A percentile compares a stretch with the other conserved stretches of the same genome.
These are phyloP conservation scores for Euproctis similis DNA, from an alignment of 2,888 invertebrate species.

Conservation along the genomic window DNA sequence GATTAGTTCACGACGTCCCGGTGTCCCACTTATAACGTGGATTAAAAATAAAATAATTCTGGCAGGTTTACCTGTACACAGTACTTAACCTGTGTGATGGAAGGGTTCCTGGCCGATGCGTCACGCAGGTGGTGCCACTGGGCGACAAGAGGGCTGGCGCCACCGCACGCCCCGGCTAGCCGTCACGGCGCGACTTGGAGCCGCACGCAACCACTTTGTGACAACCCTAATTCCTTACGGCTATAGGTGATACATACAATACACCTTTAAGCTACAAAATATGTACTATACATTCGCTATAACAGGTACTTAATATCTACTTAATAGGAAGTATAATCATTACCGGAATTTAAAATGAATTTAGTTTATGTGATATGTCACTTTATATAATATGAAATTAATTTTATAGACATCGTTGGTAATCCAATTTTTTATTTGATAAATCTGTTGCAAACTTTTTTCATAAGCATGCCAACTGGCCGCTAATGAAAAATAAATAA, in stretches of 20 bases:
- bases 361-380: no score
- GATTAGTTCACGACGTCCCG: no score
- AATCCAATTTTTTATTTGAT: no score
- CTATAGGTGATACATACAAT: background rate
- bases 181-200: constrained; percentile 7
- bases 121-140: constrained; percentile 13
- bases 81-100: background rate
- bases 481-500: constrained; percentile 2
- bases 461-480: background rate
- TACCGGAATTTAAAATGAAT: no score
- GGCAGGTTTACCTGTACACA: background rate
- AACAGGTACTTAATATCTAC: no score
- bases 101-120: constrained; percentile 11
- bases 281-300: no score
- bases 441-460: no score
- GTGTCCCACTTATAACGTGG: no score
- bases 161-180: constrained; percentile 13
- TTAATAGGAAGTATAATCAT: no score
- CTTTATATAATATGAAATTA: no score
- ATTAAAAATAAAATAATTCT: no score
- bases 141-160: constrained; percentile 11
- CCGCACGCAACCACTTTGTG: constrained; percentile 18
- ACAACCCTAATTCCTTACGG: constrained; percentile 4
- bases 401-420: no score
- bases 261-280: background rate